These are phyloP conservation scores for Crax fasciolata DNA, from an alignment of 2,797 vertebrate species.

Conservation along the genomic window DNA sequence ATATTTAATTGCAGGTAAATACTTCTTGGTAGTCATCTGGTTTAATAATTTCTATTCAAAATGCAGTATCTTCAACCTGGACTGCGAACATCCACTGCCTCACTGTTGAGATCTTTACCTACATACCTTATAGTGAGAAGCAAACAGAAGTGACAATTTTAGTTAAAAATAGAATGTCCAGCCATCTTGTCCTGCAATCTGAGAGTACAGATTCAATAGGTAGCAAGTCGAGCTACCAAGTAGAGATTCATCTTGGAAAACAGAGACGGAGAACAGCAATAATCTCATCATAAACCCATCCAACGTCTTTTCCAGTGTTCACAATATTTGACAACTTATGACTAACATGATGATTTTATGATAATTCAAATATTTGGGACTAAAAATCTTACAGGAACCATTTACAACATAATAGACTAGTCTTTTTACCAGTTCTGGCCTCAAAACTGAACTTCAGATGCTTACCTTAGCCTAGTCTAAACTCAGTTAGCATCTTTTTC, in stretches of 20 bases:
- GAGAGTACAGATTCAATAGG: neutral
- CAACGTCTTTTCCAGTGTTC: neutral
- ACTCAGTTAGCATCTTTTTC: neutral
- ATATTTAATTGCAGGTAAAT: neutral
- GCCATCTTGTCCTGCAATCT: neutral
- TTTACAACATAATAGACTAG: neutral
- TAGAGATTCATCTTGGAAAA: neutral
- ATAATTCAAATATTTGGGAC: neutral
- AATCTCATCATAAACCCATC: neutral
- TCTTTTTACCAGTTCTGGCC: neutral
- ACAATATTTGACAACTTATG: neutral
- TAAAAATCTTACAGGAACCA: neutral
- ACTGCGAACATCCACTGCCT: neutral
- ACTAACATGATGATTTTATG: neutral
- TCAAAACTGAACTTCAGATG: neutral
- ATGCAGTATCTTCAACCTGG: neutral
- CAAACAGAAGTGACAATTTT: neutral
- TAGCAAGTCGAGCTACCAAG: neutral
- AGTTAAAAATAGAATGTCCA: neutral
- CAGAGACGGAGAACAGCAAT: neutral
- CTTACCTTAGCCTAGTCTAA: neutral
- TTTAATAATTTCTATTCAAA: neutral
- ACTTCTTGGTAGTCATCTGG: neutral
- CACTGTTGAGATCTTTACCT: neutral
- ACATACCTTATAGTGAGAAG: neutral